These are phyloP conservation scores for Karalla daura DNA, from an alignment of 2,797 vertebrate genomes.

Conservation along the genomic window DNA sequence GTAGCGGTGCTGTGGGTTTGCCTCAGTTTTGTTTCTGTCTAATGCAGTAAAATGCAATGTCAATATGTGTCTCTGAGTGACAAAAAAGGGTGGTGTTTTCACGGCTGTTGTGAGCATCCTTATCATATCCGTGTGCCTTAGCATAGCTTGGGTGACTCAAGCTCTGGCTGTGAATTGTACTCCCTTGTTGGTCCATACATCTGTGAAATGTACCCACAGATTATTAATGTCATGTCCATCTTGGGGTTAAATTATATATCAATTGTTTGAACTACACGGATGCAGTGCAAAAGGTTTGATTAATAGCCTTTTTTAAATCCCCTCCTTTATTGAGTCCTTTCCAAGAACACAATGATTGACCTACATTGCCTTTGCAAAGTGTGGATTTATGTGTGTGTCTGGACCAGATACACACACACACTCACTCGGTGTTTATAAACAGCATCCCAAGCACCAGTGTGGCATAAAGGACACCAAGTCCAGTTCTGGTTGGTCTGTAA, in stretches of 20 bases:
- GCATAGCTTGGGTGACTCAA: neutral
- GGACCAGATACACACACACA: too few species aligned
- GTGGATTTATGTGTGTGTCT: neutral
- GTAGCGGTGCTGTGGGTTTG: neutral
- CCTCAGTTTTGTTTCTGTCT: neutral
- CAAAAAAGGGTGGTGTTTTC: neutral
- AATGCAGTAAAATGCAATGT: neutral
- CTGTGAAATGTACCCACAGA: neutral
- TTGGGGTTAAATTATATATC: neutral
- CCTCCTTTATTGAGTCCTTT: neutral
- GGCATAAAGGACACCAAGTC: conserved; percentile 1
- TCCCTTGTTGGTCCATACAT: too few species aligned
- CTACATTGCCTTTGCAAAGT: neutral
- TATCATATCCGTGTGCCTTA: neutral
- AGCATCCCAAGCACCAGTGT: neutral
- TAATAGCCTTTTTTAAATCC: neutral
- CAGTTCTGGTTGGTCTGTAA: conserved; percentile 25
- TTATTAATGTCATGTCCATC: neutral
- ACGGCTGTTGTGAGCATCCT: neutral
- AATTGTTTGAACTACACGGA: neutral
- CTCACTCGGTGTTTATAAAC: conserved; percentile 46
- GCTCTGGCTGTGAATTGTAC: too few species aligned
- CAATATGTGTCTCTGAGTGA: too few species aligned
- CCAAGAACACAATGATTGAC: conserved; percentile 3
- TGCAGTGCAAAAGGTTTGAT: neutral